A percentile compares a stretch with the other conserved stretches of the same genome.
These are phyloP conservation scores for Luffia ferchaultella DNA, from an alignment of 2,888 invertebrate genomes.

Conservation along the genomic window DNA sequence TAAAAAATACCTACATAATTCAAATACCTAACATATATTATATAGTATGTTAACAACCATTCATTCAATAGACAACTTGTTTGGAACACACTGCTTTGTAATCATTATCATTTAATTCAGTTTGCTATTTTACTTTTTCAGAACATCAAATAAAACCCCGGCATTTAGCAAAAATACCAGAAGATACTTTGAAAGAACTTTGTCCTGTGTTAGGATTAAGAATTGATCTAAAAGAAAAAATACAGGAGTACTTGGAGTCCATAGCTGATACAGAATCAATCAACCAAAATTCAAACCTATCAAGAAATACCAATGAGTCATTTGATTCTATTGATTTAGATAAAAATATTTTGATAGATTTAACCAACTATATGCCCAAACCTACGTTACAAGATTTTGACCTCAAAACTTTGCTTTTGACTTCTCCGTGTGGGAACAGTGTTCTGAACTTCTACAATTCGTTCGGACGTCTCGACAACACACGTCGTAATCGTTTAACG, in stretches of 20 bases:
- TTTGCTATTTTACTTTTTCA: background rate
- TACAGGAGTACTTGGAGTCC: background rate
- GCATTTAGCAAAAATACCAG: background rate
- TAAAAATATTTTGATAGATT: background rate
- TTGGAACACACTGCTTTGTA: background rate
- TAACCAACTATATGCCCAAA: background rate
- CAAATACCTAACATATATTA: background rate
- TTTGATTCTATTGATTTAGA: background rate
- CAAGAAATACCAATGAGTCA: background rate
- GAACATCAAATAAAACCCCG: background rate
- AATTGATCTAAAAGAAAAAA: background rate
- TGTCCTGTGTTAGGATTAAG: background rate
- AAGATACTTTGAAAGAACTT: background rate
- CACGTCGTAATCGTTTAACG: background rate
- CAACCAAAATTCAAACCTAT: background rate
- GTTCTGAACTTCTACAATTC: background rate
- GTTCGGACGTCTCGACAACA: background rate
- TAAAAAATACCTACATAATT: background rate
- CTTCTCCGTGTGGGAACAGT: background rate
- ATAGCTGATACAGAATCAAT: background rate
- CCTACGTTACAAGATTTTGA: background rate
- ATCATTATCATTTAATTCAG: background rate
- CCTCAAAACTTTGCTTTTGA: background rate
- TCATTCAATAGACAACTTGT: too few species aligned
- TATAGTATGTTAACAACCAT: background rate